Evolutionary conservation across 1,140 invertebrate species (phyloP).

Genomic region (Drosophila triauraria): DNA sequence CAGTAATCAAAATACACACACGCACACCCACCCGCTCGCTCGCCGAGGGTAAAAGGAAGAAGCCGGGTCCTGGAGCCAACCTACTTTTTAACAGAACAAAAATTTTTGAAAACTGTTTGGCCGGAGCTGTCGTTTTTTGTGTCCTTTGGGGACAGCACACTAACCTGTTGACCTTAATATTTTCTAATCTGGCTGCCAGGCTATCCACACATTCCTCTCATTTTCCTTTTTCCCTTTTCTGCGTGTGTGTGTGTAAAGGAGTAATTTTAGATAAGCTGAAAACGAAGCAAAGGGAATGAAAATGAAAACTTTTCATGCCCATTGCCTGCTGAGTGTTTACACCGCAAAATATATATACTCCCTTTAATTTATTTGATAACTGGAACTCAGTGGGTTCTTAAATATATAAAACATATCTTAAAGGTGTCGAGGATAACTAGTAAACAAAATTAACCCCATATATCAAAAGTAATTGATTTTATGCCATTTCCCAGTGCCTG

Average conservation of each 20-base stretch:
- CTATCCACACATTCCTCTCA: conserved; percentile 30
- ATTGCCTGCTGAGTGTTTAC: conserved; percentile 10
- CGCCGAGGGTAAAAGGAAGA: conserved; percentile 16
- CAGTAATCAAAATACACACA: conserved; percentile 78
- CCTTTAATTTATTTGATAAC: no score
- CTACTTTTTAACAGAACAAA: conserved; percentile 57
- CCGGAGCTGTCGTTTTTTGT: conserved; percentile 58
- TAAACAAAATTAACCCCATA: not conserved
- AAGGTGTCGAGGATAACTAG: not conserved
- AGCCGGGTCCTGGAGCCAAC: conserved; percentile 53
- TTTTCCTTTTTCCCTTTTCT: conserved; percentile 11
- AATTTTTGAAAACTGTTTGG: conserved; percentile 76
- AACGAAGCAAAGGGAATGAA: conserved; percentile 68
- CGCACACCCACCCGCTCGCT: conserved; percentile 21
- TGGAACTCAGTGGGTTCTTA: no score
- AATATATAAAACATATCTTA: no score
- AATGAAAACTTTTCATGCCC: conserved; percentile 48
- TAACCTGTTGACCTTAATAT: conserved; percentile 84
- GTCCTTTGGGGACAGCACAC: conserved; percentile 78
- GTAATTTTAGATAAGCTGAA: conserved; percentile 81
- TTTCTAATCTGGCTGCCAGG: conserved; percentile 79
- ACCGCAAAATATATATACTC: not conserved
- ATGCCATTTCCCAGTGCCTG: no score
- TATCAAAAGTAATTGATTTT: not conserved
- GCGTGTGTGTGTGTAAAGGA: conserved; percentile 41